Evolutionary conservation across 2,113 vertebrate genomes (phyloP).

Genomic region (Cyanocitta stelleri): DNA sequence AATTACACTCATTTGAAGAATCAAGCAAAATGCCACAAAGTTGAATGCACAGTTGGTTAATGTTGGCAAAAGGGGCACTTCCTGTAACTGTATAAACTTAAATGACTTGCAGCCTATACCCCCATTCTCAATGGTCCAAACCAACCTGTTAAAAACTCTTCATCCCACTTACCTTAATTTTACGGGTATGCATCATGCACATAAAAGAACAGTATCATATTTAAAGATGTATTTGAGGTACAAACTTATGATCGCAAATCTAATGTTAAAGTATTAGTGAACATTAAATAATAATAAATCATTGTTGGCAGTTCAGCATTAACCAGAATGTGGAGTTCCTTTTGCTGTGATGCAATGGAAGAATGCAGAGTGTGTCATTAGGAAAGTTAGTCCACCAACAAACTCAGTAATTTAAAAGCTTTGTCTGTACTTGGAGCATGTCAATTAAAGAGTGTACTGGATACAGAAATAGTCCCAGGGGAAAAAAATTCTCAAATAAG

Average conservation of each 20-base stretch:
- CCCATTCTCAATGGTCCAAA: neutral
- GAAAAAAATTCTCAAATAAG: neutral
- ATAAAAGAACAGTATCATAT: neutral
- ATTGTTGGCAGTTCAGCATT: neutral
- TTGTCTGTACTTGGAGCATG: neutral
- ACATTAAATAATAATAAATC: neutral
- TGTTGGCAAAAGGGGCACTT: neutral
- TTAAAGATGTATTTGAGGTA: neutral
- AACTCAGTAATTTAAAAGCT: neutral
- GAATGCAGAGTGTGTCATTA: neutral
- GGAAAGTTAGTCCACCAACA: neutral
- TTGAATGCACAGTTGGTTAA: neutral
- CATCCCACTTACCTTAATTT: neutral
- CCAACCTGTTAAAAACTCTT: neutral
- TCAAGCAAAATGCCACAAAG: neutral
- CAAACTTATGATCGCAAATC: neutral
- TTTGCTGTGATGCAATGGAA: neutral
- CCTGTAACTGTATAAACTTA: neutral
- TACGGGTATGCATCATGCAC: neutral
- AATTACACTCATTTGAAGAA: neutral
- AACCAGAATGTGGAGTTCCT: neutral
- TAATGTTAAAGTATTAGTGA: neutral
- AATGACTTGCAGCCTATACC: neutral
- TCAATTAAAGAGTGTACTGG: neutral
- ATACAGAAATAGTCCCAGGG: neutral